Evolutionary conservation across 2,113 vertebrate species (phyloP), one percentile per base, ranked within the genome.

Genomic region (Noturus placidus): DNA sequence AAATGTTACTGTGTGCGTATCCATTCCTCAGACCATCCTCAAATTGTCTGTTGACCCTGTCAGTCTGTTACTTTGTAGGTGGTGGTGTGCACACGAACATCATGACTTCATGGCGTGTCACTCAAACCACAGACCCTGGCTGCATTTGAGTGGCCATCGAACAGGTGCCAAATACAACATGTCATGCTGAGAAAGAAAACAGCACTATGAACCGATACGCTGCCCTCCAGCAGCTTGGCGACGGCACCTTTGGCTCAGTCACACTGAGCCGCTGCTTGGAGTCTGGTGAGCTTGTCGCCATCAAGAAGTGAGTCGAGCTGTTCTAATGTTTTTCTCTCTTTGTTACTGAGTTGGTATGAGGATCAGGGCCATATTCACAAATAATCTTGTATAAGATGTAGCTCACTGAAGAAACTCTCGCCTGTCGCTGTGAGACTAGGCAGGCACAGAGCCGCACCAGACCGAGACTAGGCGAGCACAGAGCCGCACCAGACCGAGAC

Each of bases 191-290:
- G 82, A 63, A 57, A 82, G 46, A 35, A 22, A 27, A 35, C 69
- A 5, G 5, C 61, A 38, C 78, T 91, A 99, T 99, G 98, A 98
- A 99, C 90, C 97, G 97, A 54, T 99, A 99, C 82, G 97, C 97
- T 15, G 97, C 97, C 50, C 95, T 98, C 94, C 97, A 93, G 90
- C 98, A 99, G 87, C 89, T 99, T 79, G 98, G 98, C 19, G 98
- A 99, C 20, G 98, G 98, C 89, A 99, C 98, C 20, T 99, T 99
- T 1, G 98, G 98, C 70, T 98, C 97, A 0, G 98, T 99, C 82
- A 90, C 98, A n/a, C 97, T 99, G 97, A 98, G 97, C 70, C 97
- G 96, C 92, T 99, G 96, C 92, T 98, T 97, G 0, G 98, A 99
- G 88, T 97, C 98, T 0, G 98, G 98, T 91, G 98, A 99, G 90